Conservation (phyloP, 2,113 vertebrate species). For the Carassius carassius region DNA sequence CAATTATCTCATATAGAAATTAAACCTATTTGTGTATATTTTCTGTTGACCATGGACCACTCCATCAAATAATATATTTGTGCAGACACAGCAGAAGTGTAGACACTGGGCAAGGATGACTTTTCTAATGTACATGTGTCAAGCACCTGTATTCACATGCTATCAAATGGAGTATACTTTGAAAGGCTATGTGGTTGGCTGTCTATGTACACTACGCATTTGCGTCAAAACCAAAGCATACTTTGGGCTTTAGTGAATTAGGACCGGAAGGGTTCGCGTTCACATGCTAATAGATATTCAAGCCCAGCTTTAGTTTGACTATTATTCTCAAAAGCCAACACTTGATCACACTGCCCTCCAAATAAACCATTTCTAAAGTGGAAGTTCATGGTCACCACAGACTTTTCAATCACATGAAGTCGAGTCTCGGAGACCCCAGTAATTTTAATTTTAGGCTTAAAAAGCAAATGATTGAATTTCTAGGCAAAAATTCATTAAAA, state of each 20-base stretch:
- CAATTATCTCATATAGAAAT: background rate
- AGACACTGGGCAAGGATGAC: background rate
- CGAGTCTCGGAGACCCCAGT: constrained; percentile 44
- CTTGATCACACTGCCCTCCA: background rate
- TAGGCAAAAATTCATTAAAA: constrained; percentile 76
- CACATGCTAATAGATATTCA: no score
- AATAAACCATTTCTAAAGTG: constrained; percentile 14
- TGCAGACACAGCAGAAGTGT: background rate
- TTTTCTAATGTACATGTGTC: no score
- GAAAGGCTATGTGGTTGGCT: no score
- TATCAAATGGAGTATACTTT: no score
- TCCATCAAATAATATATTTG: background rate
- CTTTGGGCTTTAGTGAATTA: background rate
- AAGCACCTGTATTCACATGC: no score
- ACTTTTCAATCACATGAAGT: constrained; percentile 62
- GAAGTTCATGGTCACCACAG: constrained; percentile 44
- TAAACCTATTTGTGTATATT: background rate
- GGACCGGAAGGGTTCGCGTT: no score
- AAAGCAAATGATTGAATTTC: constrained; percentile 68
- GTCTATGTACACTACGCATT: no score
- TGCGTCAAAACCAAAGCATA: background rate
- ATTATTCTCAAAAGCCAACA: no score
- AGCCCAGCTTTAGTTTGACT: no score
- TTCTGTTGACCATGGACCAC: background rate
- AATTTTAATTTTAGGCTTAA: constrained; percentile 67